Conservation (phyloP, 1,140 invertebrate genomes). For the Aphis craccivora region DNA sequence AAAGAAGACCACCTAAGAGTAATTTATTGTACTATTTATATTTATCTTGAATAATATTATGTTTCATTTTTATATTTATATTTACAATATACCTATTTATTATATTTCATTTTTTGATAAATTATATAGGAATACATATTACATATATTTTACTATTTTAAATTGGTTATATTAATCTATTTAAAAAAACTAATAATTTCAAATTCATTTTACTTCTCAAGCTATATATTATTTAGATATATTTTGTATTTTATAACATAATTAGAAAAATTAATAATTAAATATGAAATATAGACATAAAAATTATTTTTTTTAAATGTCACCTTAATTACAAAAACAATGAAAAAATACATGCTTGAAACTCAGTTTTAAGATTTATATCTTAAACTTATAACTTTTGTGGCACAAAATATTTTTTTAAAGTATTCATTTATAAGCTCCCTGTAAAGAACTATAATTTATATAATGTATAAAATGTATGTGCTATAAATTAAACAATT, state of each 20-base stretch:
- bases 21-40: too few relatives aligned
- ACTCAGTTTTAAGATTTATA: not conserved
- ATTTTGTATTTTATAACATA: not conserved
- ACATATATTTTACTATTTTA: too few relatives aligned
- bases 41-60: too few relatives aligned
- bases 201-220: too few relatives aligned
- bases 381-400: not conserved
- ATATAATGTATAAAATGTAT: not conserved
- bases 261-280: not conserved
- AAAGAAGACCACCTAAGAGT: too few relatives aligned
- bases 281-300: not conserved
- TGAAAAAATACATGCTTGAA: not conserved
- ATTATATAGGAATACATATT: too few relatives aligned
- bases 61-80: too few relatives aligned
- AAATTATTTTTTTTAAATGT: not conserved
- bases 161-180: too few relatives aligned
- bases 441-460: not conserved
- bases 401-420: not conserved
- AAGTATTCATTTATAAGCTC: not conserved
- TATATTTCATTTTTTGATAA: too few relatives aligned
- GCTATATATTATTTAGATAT: too few relatives aligned
- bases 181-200: too few relatives aligned
- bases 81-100: too few relatives aligned
- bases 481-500: slow-evolving; percentile 2
- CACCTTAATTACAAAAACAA: not conserved